These are phyloP conservation scores for Drosophila tripunctata DNA, from an alignment of 2,888 invertebrate species.

Conservation along the genomic window DNA sequence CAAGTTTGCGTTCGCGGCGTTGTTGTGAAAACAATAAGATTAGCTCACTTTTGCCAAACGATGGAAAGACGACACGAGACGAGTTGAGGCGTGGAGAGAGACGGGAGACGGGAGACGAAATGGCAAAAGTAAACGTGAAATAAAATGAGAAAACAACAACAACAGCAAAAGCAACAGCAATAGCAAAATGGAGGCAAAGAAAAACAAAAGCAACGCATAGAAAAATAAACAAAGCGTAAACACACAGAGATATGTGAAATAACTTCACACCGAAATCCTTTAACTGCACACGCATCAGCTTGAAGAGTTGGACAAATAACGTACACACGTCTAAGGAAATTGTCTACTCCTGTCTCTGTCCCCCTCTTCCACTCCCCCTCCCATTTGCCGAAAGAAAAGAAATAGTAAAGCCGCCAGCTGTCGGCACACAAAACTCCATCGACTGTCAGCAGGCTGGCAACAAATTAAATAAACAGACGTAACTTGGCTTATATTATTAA, in stretches of 20 bases:
- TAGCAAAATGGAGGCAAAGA: slow-evolving; percentile 44
- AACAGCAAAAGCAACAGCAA: neutral
- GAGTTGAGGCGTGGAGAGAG: neutral
- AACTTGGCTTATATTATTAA: slow-evolving; percentile 72
- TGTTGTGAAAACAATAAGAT: slow-evolving; percentile 78
- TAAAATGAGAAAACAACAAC: slow-evolving; percentile 70
- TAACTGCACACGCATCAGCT: slow-evolving; percentile 70
- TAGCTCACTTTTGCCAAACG: slow-evolving; percentile 72
- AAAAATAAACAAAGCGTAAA: slow-evolving; percentile 65
- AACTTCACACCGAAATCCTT: slow-evolving; percentile 69
- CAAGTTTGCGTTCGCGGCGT: slow-evolving; percentile 42
- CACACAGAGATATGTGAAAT: slow-evolving; percentile 1
- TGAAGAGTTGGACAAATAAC: slow-evolving; percentile 74
- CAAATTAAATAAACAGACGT: slow-evolving; percentile 71
- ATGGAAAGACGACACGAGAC: slow-evolving; percentile 2
- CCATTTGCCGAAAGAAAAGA: slow-evolving; percentile 16
- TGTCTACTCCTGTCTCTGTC: slow-evolving; percentile 15
- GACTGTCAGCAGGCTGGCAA: slow-evolving; percentile 49
- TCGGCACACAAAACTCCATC: slow-evolving; percentile 29
- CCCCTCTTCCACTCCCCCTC: neutral
- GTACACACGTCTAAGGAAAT: slow-evolving; percentile 54
- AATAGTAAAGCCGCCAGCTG: slow-evolving; percentile 43
- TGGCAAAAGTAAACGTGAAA: slow-evolving; percentile 67
- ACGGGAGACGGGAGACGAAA: neutral
- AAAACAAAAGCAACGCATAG: slow-evolving; percentile 71